These are phyloP conservation scores for Fukomys damarensis DNA, from an alignment of 2,113 vertebrate species.

Conservation along the genomic window DNA sequence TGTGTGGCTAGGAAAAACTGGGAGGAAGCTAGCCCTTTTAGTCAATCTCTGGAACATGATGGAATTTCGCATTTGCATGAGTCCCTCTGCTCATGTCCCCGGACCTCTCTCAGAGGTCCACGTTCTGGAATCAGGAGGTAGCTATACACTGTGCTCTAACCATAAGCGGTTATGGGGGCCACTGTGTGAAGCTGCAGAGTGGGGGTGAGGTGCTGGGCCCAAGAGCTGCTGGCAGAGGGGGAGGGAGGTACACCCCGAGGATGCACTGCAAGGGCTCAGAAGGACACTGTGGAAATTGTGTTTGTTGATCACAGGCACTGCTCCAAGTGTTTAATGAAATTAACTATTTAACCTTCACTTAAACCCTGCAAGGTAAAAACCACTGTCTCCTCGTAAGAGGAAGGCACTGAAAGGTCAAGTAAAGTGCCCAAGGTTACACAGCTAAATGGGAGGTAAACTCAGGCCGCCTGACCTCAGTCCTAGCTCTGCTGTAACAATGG, in stretches of 20 bases:
- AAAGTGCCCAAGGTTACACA: neutral
- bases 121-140: neutral
- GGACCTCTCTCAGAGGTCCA: neutral
- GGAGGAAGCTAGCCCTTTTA: neutral
- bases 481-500: neutral
- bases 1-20: neutral
- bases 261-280: neutral
- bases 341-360: neutral
- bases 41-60: neutral
- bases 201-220: neutral
- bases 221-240: neutral
- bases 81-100: neutral
- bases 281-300: neutral
- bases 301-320: neutral
- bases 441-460: neutral
- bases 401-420: neutral
- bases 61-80: neutral
- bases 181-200: neutral
- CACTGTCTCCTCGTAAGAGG: neutral
- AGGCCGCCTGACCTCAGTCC: neutral
- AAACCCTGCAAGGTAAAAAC: neutral
- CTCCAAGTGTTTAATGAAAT: neutral
- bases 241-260: rapidly evolving
- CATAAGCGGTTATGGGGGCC: neutral
- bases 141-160: neutral